Conservation (phyloP, 2,113 vertebrate genomes). For the Varanus salvator region DNA sequence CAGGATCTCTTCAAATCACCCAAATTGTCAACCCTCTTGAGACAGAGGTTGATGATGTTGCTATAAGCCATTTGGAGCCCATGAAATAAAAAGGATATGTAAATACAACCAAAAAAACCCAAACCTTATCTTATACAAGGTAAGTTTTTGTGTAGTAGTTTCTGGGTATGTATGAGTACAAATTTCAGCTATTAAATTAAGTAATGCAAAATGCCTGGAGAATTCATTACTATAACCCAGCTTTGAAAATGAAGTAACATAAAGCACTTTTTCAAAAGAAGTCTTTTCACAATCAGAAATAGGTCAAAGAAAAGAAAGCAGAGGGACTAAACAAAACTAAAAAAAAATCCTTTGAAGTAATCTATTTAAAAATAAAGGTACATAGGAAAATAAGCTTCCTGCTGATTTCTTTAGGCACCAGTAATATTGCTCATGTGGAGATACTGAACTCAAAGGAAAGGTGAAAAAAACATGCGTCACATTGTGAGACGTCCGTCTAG, state of each 20-base stretch:
- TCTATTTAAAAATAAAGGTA: constrained; percentile 29
- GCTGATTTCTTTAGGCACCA: constrained; percentile 41
- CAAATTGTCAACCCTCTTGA: not conserved
- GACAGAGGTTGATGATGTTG: not conserved
- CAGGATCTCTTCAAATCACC: not conserved
- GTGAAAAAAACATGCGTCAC: constrained; percentile 11
- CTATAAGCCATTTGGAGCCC: not conserved
- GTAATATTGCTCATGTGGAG: constrained; percentile 20
- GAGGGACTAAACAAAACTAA: not conserved
- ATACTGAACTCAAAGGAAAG: constrained; percentile 33
- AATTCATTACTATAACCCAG: constrained; percentile 29
- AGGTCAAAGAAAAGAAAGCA: not conserved
- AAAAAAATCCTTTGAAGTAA: not conserved
- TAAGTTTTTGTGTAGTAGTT: not conserved
- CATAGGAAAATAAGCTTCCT: constrained; percentile 17
- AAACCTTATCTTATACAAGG: not conserved
- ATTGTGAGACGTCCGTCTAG: constrained; percentile 3
- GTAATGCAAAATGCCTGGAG: constrained; percentile 15
- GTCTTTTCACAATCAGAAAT: constrained; percentile 27
- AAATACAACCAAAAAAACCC: not conserved
- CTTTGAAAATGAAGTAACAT: not conserved
- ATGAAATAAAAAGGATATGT: not conserved
- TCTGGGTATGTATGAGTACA: not conserved
- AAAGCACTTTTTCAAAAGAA: not conserved
- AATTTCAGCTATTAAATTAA: not conserved